Base-by-base conservation (phyloP, 2,797 vertebrate species). In the Pangasius sanitwongsei region DNA sequence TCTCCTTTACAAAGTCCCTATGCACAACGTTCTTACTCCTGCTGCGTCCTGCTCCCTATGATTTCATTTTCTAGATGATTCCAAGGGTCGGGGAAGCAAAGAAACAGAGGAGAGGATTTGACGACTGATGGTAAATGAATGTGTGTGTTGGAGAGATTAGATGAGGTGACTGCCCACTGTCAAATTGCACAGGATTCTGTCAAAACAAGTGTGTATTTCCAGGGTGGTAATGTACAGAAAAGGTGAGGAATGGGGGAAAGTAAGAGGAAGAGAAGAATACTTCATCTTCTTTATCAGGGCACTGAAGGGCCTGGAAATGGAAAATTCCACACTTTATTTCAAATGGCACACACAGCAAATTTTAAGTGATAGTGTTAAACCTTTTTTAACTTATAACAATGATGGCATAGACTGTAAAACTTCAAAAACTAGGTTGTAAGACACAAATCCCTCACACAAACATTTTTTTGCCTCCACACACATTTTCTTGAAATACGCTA, bases 41-140 rank as follows among this genome's bases (percentile, higher is more conserved):
- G 48, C 50, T 48, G 59, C 6, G 3, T 87, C 59, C 37, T 8
- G n/a, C 67, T 82, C 41, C 18, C 57, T 69, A 78, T 70, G 86
- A 74, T 92, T 94, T 92, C 90, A 94, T 95, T 96, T 96, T 94
- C 91, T 93, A 85, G 92, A 86, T 86, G 90, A 95, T 95, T 96
- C 96, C 95, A 92, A 95, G 87, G 94, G 89, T 86, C 63, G 87
- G 89, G 92, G 91, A 94, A 94, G 77, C 53, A 90, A 94, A 92
- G 92, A 93, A 6, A 92, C 94, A 34, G 93, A 93, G 92, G 93
- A 93, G 9, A 91, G 93, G 94, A 96, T 13, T 92, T 93, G 92
- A 92, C 94, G 91, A 72, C 91, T 95, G 96, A 96, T 94, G 96
- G 95, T 90, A 96, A 97, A 97, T 96, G 95, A 97, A 96, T 95